phyloP scores from a whole-genome alignment of 2,888 invertebrate genomes.

The Steromphala cineraria region DNA sequence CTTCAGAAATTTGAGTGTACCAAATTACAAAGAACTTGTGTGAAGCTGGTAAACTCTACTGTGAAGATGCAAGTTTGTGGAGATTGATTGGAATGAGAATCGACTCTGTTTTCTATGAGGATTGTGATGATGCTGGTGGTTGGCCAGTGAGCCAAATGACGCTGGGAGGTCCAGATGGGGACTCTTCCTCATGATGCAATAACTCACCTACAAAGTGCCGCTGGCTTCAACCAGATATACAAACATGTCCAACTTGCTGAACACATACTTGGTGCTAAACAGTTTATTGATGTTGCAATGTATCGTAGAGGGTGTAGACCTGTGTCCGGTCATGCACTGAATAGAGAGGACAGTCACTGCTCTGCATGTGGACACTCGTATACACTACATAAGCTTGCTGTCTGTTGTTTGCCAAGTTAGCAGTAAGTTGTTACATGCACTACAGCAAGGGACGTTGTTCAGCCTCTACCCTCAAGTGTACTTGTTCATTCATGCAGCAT shows the following conservation, averaged over 20 bases:
- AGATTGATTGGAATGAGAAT: too few relatives aligned
- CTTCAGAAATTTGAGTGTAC: conserved; percentile 48
- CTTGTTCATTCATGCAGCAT: too few relatives aligned
- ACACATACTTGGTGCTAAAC: conserved; percentile 1
- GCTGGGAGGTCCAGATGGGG: not conserved
- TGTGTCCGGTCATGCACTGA: not conserved
- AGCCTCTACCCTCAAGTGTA: too few relatives aligned
- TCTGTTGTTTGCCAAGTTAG: too few relatives aligned
- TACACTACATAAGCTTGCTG: too few relatives aligned
- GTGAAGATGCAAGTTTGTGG: not conserved
- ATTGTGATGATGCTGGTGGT: too few relatives aligned
- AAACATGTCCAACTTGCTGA: not conserved
- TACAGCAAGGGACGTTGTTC: too few relatives aligned
- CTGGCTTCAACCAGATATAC: not conserved
- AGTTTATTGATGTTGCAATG: not conserved
- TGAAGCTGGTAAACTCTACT: not conserved
- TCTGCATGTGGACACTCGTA: too few relatives aligned
- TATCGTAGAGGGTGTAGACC: not conserved
- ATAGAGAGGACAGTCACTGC: not conserved
- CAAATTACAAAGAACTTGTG: not conserved
- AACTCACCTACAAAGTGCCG: not conserved
- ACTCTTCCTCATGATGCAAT: not conserved
- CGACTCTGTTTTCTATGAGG: too few relatives aligned
- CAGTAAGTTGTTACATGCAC: too few relatives aligned
- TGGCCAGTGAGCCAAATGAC: not conserved